Evolutionary conservation across 2,888 invertebrate species (phyloP), one percentile per base, ranked within the genome.

Genomic region (Ectobius pallidus): DNA sequence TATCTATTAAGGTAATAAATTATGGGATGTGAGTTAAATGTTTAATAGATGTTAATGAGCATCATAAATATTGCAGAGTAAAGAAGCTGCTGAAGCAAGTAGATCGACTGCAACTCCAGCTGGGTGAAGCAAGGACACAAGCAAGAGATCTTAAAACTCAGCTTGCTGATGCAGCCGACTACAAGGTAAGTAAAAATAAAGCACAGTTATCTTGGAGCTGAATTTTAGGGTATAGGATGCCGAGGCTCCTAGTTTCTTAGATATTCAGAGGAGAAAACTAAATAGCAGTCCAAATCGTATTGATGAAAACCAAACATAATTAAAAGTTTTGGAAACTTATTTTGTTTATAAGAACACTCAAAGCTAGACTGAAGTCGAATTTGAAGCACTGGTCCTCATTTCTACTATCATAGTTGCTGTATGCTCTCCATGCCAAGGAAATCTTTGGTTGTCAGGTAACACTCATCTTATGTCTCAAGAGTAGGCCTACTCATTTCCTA

Each of bases 61-160:
- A 49, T 6, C n/a, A n/a, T 11, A 55, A 22, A 1, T 70, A 30
- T 69, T 72, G 32, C 69, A 78, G 94, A 74, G 88, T 90, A 75
- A 94, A 93, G 81, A 95, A 95, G 81, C 84, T 95, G 34, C 87
- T 90, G 79, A 94, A 95, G 74, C 92, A 95, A 81, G 88, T 92
- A 70, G 96, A 96, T 81, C 91, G 93, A 78, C 85, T 95, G 67
- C 90, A 92, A 73, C 83, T 90, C 42, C 95, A 96, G 81, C 84
- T 96, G 34, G 87, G 88, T 16, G 96, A 97, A 78, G 90, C 93
- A n/a, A 90, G 93, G 75, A 87, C 91, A 0, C 92, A 94, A 78
- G 87, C 93, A 42, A 88, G 93, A 18, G 95, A 96, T 79, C 87
- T 96, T 61, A 94, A 95, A 83, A 89, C 92, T 1, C 95, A 95